phyloP scores from a whole-genome alignment of 2,888 invertebrate genomes.

The Gymnoscelis rufifasciata region DNA sequence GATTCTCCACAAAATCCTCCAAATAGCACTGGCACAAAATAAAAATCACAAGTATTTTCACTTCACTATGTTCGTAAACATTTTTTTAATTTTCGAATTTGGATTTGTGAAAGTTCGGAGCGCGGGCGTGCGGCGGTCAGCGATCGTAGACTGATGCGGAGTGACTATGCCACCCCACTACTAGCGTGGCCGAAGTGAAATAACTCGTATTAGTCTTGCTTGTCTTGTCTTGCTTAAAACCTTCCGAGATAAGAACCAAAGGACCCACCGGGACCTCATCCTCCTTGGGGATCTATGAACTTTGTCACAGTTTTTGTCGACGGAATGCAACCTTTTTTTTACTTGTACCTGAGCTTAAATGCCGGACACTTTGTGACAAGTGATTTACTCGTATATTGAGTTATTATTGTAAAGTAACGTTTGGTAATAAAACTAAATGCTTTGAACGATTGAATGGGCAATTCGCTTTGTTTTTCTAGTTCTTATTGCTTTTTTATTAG shows the following conservation, averaged over 20 bases:
- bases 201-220: slow-evolving; percentile 4
- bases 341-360: slow-evolving; percentile 32
- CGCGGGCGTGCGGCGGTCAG: slow-evolving; percentile 58
- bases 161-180: slow-evolving; percentile 60
- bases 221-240: slow-evolving; percentile 49
- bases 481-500: background rate
- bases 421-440: slow-evolving; percentile 18
- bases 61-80: slow-evolving; percentile 67
- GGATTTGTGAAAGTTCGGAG: slow-evolving; percentile 45
- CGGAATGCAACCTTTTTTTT: slow-evolving; percentile 43
- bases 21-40: slow-evolving; percentile 41
- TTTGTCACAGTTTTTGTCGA: slow-evolving; percentile 52
- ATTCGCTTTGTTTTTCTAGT: slow-evolving; percentile 14
- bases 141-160: slow-evolving; percentile 56
- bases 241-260: slow-evolving; percentile 53
- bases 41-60: slow-evolving; percentile 36
- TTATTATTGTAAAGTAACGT: slow-evolving; percentile 6
- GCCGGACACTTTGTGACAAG: slow-evolving; percentile 15
- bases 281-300: slow-evolving; percentile 61
- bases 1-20: slow-evolving; percentile 58
- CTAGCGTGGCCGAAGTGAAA: slow-evolving; percentile 19
- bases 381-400: slow-evolving; percentile 27
- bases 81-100: slow-evolving; percentile 52
- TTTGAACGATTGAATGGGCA: slow-evolving; percentile 13
- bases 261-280: slow-evolving; percentile 67